Evolutionary conservation across 2,113 vertebrate genomes (phyloP), one percentile per base, ranked within the genome.

Genomic region (Numida meleagris): DNA sequence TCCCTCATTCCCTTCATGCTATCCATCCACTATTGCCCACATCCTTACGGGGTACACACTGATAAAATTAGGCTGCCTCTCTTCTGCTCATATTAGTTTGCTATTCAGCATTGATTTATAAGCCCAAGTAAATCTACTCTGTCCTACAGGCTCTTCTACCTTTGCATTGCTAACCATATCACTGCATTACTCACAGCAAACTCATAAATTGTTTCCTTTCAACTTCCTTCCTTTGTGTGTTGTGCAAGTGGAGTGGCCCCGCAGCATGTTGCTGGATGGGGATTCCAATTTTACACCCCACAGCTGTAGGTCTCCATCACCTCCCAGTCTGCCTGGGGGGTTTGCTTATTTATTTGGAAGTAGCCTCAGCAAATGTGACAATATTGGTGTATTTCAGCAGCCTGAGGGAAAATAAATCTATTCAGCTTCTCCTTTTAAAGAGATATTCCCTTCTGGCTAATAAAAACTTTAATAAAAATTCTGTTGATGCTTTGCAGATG

Each of bases 181-280:
- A 45, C 74, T 67, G 79, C 27, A 94, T 96, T 95, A 89, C 84
- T 96, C 83, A 95, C 46, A 86, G 84, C 80, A 68, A 95, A 95
- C 94, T 96, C 95, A 96, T 95, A 96, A 95, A 97, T 97, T 95
- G 94, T 95, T 97, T 97, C 96, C 96, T 97, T 89, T 82, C 89
- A 71, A 40, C 96, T 97, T 97, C 97, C 97, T 97, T 97, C 95
- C 96, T 94, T 96, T 73, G 71, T 51, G 2, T 46, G 83, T 96
- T 96, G 88, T 77, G 93, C 88, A 97, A 97, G 93, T 79, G 70
- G 88, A 88, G 84, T 77, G 82, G 74, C 70, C 85, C 79, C 82
- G 42, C 0, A 5, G 58, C 7, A 1, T 58, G 71, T 53, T 83
- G 5, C 0, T 62, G 48, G 21, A 45, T 75, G 82, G 82, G 81